phyloP scores from a whole-genome alignment of 2,113 vertebrate species.

The Aspidoscelis tigris region DNA sequence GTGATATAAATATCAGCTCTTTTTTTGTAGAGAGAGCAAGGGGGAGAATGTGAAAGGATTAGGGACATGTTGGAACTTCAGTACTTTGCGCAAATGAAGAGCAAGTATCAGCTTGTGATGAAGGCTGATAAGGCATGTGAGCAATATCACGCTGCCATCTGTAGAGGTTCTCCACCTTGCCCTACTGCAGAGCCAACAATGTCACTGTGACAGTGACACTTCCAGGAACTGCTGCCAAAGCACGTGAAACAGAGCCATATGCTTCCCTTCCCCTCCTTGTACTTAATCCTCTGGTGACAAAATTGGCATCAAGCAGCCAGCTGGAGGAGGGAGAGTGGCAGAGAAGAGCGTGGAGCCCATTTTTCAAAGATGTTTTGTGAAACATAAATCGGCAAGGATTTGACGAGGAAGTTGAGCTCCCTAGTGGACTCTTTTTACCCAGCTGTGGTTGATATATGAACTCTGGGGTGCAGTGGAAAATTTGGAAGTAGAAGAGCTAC shows the following conservation, averaged over 20 bases:
- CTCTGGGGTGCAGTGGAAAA: too few species aligned
- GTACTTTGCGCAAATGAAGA: background rate
- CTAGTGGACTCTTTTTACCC: background rate
- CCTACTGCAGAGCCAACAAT: background rate
- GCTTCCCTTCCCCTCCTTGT: background rate
- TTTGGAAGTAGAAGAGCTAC: background rate
- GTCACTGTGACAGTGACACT: background rate
- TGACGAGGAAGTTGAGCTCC: background rate
- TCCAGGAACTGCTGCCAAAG: constrained; percentile 17
- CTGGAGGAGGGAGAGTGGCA: background rate
- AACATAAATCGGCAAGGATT: constrained; percentile 6
- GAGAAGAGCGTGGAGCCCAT: constrained; percentile 15
- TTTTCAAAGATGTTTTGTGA: constrained; percentile 16
- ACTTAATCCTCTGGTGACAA: constrained; percentile 7
- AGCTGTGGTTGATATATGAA: too few species aligned
- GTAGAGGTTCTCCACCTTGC: background rate
- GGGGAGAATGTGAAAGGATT: background rate
- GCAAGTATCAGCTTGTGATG: background rate
- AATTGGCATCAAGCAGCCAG: background rate
- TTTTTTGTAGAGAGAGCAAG: too few species aligned
- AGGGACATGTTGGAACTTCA: background rate
- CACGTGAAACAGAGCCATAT: background rate
- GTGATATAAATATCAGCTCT: background rate
- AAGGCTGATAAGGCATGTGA: constrained; percentile 5
- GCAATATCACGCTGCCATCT: background rate